phyloP scores from a whole-genome alignment of 2,888 invertebrate genomes.

The Noctua janthina region DNA sequence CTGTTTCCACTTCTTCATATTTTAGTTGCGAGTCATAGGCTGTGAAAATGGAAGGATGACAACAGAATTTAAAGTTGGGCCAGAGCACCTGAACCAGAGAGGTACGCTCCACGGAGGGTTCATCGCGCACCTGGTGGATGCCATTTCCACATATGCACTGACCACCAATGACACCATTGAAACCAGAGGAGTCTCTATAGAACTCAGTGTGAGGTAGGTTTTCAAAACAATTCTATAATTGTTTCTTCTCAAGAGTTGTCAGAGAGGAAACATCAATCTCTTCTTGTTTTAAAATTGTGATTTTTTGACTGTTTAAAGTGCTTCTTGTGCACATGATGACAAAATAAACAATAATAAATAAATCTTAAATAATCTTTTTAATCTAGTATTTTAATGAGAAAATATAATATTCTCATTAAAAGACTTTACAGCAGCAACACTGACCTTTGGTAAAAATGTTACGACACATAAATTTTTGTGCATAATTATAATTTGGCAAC shows the following conservation, averaged over 20 bases:
- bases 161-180: constrained; percentile 91
- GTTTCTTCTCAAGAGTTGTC: neutral
- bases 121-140: constrained; percentile 93
- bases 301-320: neutral
- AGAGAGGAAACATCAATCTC: neutral
- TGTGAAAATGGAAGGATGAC: constrained; percentile 93
- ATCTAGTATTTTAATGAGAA: no score
- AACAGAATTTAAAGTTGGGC: constrained; percentile 93
- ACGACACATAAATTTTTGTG: neutral
- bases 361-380: no score
- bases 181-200: constrained; percentile 94
- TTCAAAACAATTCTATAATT: neutral
- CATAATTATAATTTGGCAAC: neutral
- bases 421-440: neutral
- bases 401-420: neutral
- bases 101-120: constrained; percentile 96
- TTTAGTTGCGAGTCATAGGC: constrained; percentile 81
- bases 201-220: constrained; percentile 94
- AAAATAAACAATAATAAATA: no score
- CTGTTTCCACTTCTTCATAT: constrained; percentile 26
- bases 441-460: neutral
- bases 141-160: constrained; percentile 94
- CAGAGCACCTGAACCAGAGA: constrained; percentile 93
- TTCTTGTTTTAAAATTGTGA: neutral
- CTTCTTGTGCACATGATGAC: neutral